phyloP scores from a whole-genome alignment of 2,797 vertebrate genomes.

The Cyclura pinguis region DNA sequence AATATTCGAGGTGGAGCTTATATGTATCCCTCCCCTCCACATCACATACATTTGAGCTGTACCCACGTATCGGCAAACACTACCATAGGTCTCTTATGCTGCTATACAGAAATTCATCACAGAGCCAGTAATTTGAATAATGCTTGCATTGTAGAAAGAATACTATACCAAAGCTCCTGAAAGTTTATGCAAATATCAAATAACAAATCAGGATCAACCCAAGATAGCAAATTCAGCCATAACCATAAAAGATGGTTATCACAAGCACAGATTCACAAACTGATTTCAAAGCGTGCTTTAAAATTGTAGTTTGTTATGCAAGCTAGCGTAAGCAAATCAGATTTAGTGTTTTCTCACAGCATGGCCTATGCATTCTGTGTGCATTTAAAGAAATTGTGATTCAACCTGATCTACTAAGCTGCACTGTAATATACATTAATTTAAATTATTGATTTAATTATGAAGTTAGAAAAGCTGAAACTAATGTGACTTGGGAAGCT shows the following conservation, averaged over 20 bases:
- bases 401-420: neutral
- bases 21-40: neutral
- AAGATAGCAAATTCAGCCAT: neutral
- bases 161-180: neutral
- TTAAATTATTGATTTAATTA: constrained; percentile 14
- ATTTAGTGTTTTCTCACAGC: neutral
- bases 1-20: neutral
- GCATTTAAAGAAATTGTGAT: neutral
- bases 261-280: neutral
- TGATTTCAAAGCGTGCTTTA: neutral
- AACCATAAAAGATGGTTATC: neutral
- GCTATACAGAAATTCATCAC: neutral
- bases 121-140: neutral
- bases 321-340: too few species aligned
- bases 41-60: neutral
- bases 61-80: neutral
- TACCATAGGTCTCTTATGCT: neutral
- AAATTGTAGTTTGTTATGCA: neutral
- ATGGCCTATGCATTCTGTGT: neutral
- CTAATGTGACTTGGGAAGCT: neutral
- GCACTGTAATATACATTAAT: too few species aligned
- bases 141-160: neutral
- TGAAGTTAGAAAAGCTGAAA: neutral
- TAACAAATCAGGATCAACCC: neutral
- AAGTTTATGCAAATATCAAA: neutral